Evolutionary conservation across 92 coral and sea anemone species (phyloP), one percentile per base, ranked within the genome.

Genomic region (Zoanthus sansibaricus): DNA sequence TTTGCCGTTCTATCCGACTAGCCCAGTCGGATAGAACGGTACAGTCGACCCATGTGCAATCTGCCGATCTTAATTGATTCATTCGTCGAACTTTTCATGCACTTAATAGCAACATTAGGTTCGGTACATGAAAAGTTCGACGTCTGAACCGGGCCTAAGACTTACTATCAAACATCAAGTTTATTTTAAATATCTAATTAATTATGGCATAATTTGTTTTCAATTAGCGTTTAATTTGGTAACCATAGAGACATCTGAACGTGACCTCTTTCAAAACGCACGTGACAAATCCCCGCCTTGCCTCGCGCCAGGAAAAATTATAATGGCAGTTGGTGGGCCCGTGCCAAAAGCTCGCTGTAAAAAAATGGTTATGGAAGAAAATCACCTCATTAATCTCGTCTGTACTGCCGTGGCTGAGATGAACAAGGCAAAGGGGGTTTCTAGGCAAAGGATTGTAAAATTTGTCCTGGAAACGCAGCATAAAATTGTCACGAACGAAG

Each of bases 381-480:
- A 80, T 25, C 75, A 47, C 7, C 47, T 64, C 47, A 32, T 87
- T 56, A 79, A 87, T 44, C 89, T 84, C 17, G 93, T 95, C 12
- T 71, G 88, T 32, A 44, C 79, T 56, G 98, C 98, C 47, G 98
- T 95, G 46, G 76, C 70, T 82, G 83, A 80, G 37, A 86, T 91
- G 69, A 83, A 75, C 12, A 51, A 90, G 15, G 86, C 58, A 12
- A 71, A 86, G 51, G 94, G 96, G 49, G 93, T 87, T 13, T 95
- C 98, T 6, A 89, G 94, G 83, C 95, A 95, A 89, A 91, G 83
- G 76, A 95, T 95, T 37, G 61, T 91, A 55, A 78, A 91, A 21
- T 83, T 83, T 48, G 89, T 93, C 10, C 91, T 74, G 59, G 33
- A 78, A 46, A 62, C 82, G 31, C 83, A 79, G 17, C 67, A 69